These are phyloP conservation scores for Helarctos malayanus DNA, from an alignment of 2,797 vertebrate genomes.

Conservation along the genomic window DNA sequence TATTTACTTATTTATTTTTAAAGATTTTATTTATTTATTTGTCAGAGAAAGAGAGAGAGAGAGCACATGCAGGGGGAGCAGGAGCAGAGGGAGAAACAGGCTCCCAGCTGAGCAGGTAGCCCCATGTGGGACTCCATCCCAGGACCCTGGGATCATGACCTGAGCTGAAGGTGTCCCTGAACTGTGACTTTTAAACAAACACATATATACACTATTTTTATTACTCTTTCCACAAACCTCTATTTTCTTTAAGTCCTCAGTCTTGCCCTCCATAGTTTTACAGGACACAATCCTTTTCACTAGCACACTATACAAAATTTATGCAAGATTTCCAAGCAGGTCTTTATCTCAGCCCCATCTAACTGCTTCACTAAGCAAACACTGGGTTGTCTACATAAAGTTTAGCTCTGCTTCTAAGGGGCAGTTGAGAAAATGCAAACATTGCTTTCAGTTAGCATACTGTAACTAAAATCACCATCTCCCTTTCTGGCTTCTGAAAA, in stretches of 20 bases:
- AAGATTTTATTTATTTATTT: too few species aligned
- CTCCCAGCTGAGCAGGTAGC: too few species aligned
- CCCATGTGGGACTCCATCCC: neutral
- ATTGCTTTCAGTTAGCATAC: neutral
- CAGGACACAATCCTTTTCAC: neutral
- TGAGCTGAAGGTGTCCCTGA: neutral
- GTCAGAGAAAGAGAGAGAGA: too few species aligned
- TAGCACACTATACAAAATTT: neutral
- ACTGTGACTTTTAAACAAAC: constrained; percentile 57
- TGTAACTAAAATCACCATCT: neutral
- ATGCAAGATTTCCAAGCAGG: neutral
- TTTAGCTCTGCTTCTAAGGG: neutral
- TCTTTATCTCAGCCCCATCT: neutral
- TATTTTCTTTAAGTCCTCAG: constrained; percentile 6
- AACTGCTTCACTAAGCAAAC: neutral
- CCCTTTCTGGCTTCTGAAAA: neutral
- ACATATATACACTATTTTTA: constrained; percentile 8
- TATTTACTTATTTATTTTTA: too few species aligned
- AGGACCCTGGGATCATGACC: neutral
- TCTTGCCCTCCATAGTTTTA: constrained; percentile 38
- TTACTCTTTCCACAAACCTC: constrained; percentile 22
- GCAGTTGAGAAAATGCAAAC: neutral
- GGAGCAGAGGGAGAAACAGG: too few species aligned
- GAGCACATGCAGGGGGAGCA: too few species aligned
- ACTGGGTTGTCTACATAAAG: neutral